phyloP scores from a whole-genome alignment of 2,113 vertebrate genomes.

The Calidris pugnax region DNA sequence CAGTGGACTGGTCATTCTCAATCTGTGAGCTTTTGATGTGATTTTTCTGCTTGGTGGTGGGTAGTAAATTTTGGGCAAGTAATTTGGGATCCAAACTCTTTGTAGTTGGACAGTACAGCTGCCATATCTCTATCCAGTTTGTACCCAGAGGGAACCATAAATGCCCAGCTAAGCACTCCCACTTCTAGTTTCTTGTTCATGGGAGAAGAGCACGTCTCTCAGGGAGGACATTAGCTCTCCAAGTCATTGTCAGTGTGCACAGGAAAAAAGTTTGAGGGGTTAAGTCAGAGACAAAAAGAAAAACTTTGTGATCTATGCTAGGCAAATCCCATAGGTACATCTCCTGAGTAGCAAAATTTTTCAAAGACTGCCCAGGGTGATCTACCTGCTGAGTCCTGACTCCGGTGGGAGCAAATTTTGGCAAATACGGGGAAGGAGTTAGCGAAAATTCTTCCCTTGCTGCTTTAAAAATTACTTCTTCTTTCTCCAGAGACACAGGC shows the following conservation, averaged over 20 bases:
- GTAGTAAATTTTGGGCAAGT: not conserved
- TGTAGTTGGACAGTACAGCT: not conserved
- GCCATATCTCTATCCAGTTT: not conserved
- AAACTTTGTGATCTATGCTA: not conserved
- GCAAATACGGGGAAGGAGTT: not conserved
- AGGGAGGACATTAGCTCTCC: not conserved
- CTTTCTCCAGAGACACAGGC: not conserved
- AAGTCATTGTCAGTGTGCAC: not conserved
- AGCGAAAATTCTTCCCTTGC: not conserved
- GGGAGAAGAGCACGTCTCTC: not conserved
- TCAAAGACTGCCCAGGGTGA: not conserved
- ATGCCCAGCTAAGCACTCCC: not conserved
- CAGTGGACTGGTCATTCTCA: not conserved
- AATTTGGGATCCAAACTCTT: not conserved
- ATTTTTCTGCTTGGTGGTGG: not conserved
- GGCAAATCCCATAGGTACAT: not conserved
- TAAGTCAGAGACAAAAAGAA: not conserved
- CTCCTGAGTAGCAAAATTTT: not conserved
- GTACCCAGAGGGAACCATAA: conserved; percentile 19
- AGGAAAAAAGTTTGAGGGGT: not conserved
- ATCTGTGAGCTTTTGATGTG: not conserved
- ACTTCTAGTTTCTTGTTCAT: not conserved
- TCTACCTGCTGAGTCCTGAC: not conserved
- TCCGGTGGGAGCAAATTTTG: not conserved
- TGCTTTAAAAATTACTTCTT: not conserved